Conservation (phyloP, 2,113 vertebrate genomes). For the Ascaphus truei region DNA sequence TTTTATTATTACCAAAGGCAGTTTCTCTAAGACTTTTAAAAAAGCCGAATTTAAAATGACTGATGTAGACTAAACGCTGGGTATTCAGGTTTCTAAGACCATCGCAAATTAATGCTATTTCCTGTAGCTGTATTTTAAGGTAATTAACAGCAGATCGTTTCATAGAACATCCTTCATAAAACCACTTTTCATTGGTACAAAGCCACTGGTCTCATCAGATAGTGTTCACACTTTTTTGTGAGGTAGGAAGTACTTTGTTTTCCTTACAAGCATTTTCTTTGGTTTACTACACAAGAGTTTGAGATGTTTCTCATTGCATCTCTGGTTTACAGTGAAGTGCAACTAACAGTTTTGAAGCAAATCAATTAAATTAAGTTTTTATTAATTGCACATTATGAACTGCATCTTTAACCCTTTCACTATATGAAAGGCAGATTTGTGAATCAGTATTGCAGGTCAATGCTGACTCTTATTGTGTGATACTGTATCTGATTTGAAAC, state of each 20-base stretch:
- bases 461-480: no score
- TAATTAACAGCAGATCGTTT: constrained; percentile 50
- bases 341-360: background rate
- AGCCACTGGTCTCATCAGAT: constrained; percentile 14
- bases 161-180: constrained; percentile 37
- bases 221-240: constrained; percentile 5
- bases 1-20: constrained; percentile 62
- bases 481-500: no score
- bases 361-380: background rate
- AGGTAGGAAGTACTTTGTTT: background rate
- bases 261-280: constrained; percentile 25
- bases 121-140: constrained; percentile 48
- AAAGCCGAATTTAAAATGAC: constrained; percentile 61
- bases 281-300: background rate
- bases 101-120: constrained; percentile 47
- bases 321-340: background rate
- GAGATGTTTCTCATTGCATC: background rate
- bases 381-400: background rate
- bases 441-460: no score
- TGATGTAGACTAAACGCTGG: constrained; percentile 51
- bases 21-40: constrained; percentile 53
- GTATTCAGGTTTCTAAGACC: constrained; percentile 46
- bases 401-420: no score
- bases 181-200: constrained; percentile 34
- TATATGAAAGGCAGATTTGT: no score